These are phyloP conservation scores for Desmophyllum pertusum DNA, from an alignment of 92 coral and sea anemone genomes.

Conservation along the genomic window DNA sequence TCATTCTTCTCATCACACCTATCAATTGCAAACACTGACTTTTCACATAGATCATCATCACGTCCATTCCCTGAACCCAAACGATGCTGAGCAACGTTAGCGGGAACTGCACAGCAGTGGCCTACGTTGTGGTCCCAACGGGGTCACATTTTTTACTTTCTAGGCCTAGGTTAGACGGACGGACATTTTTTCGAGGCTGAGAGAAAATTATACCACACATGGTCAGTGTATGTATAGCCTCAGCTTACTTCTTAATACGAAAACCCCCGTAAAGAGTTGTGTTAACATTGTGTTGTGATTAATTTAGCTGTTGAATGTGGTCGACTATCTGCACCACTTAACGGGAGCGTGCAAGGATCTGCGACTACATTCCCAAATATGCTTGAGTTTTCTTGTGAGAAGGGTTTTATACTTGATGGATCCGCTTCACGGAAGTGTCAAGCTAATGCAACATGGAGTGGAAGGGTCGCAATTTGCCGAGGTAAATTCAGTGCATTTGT, in stretches of 20 bases:
- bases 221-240: no score
- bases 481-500: slow-evolving; percentile 43
- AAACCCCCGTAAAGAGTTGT: background rate
- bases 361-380: slow-evolving; percentile 57
- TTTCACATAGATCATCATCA: no score
- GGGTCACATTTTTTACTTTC: no score
- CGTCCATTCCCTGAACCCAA: background rate
- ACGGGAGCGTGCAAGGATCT: slow-evolving; percentile 55
- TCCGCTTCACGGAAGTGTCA: slow-evolving; percentile 51
- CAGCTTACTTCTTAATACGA: no score
- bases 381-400: slow-evolving; percentile 53
- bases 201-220: no score
- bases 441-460: slow-evolving; percentile 68
- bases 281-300: background rate
- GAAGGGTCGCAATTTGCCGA: slow-evolving; percentile 40
- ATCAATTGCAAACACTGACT: background rate
- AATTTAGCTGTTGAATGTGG: slow-evolving; percentile 68
- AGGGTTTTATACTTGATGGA: slow-evolving; percentile 59
- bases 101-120: background rate
- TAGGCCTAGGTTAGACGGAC: no score
- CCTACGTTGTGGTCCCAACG: no score
- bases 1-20: background rate
- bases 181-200: no score
- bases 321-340: slow-evolving; percentile 38
- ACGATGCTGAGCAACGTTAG: background rate